Percentiles rank a stretch among this genome's conserved stretches.
Conservation (phyloP, 2,797 vertebrate genomes). For the Gymnothorax reevesii region DNA sequence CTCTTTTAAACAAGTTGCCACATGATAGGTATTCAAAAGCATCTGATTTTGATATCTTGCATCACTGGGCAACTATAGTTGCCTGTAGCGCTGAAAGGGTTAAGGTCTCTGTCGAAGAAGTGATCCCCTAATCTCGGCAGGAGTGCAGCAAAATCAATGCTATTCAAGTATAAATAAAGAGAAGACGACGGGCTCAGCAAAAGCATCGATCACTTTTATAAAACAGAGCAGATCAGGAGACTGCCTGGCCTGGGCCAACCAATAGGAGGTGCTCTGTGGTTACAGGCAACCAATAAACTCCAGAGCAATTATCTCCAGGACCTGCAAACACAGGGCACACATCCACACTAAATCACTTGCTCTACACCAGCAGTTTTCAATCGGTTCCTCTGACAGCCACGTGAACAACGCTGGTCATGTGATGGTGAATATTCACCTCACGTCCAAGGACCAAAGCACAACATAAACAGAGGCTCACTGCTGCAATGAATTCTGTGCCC, state of each 20-base stretch:
- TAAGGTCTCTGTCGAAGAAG: conserved; percentile 13
- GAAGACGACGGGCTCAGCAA: neutral
- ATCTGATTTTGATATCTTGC: no score
- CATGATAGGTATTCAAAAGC: no score
- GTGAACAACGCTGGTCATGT: conserved; percentile 30
- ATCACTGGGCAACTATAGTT: no score
- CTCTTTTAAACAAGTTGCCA: no score
- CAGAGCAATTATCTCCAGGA: neutral
- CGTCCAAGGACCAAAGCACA: neutral
- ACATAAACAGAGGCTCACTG: conserved; percentile 1
- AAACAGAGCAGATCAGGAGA: neutral
- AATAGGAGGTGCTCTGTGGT: neutral
- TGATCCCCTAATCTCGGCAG: neutral
- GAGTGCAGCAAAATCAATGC: neutral
- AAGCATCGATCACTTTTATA: neutral
- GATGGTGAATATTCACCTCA: neutral
- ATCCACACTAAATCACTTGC: neutral
- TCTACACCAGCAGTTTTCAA: conserved; percentile 19
- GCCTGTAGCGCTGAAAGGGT: no score
- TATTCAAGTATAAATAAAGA: conserved; percentile 22
- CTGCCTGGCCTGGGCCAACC: neutral
- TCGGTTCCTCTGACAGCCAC: conserved; percentile 15
- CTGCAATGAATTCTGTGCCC: neutral
- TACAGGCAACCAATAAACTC: neutral
- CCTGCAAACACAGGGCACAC: neutral